Evolutionary conservation across 2,888 invertebrate species (phyloP).

Genomic region (Philhelius pedissequus): DNA sequence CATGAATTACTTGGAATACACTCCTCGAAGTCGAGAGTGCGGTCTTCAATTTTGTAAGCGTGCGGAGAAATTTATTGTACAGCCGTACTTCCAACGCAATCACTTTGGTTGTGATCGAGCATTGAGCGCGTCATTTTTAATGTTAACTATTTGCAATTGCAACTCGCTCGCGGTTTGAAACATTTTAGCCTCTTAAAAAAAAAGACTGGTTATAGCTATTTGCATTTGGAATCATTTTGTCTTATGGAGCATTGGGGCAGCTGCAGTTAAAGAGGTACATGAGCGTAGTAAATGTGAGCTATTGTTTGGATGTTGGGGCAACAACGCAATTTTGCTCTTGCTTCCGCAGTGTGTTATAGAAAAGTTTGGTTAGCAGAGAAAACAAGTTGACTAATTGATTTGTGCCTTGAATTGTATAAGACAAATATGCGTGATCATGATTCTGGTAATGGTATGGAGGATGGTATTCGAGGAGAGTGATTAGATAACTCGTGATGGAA

Average conservation of each 20-base stretch:
- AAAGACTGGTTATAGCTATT: constrained; percentile 31
- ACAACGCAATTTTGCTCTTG: too few species aligned
- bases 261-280: constrained; percentile 2
- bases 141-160: neutral
- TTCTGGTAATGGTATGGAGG: neutral
- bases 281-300: constrained; percentile 14
- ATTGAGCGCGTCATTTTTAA: neutral
- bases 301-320: constrained; percentile 30
- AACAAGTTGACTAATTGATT: constrained; percentile 33
- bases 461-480: neutral
- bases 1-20: neutral
- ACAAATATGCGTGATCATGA: constrained; percentile 31
- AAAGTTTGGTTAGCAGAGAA: constrained; percentile 18
- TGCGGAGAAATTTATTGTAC: constrained; percentile 44
- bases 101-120: constrained; percentile 19
- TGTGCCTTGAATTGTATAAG: neutral
- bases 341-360: constrained; percentile 43
- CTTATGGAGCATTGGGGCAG: constrained; percentile 54
- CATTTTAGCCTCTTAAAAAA: constrained; percentile 3
- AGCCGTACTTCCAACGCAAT: constrained; percentile 24
- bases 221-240: constrained; percentile 17
- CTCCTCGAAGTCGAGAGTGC: neutral
- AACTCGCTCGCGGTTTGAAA: neutral
- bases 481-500: neutral
- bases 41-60: constrained; percentile 29